Evolutionary conservation across 1,140 invertebrate species (phyloP), one percentile per base, ranked within the genome.

Genomic region (Papilio aristodemus): DNA sequence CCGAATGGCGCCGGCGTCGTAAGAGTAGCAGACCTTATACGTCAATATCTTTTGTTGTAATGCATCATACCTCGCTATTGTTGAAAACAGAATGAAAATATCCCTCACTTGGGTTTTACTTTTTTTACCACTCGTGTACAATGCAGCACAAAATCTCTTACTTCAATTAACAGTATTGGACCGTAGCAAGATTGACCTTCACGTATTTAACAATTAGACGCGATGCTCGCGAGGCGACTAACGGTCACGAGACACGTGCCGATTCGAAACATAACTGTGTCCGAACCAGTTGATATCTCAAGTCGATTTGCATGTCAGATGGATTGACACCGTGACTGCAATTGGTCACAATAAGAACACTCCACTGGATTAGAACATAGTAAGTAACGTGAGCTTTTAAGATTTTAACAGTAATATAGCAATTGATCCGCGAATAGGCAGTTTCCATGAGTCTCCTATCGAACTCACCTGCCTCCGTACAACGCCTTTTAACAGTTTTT

Each of bases 261-360:
- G 57, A 67, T 71, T 66, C 58, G 64, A 71, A 67, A 68, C 50
- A 37, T 74, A 76, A 71, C 70, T 66, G 70, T 64, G 58, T 25
- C 37, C 38, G 70, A 50, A 69, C 46, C 59, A 17, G 36, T 57
- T 57, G 54, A 14, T 50, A 13, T 50, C 43, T 8, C 14, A 50
- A 50, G 43, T 14, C 14, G 43, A 50, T 57, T 25, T 38, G 59
- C 59, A 62, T 62, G 36, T 59, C 57, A 32, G 27, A 58, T 32
- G 54, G 22, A 59, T 36, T 27, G 57, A 32, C 57, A 36, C 57
- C 32, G 25, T 59, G 25, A 59, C 57, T 17, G 27, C 17, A 59
- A 32, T 36, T 32, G 32, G 14, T 59, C 13, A 58, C 11, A 13
- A 41, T 41, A 41, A 50, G 19, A 58, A 11, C 27, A 11, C 7